Evolutionary conservation across 2,113 vertebrate species (phyloP), one percentile per base, ranked within the genome.

Genomic region (Daubentonia madagascariensis): DNA sequence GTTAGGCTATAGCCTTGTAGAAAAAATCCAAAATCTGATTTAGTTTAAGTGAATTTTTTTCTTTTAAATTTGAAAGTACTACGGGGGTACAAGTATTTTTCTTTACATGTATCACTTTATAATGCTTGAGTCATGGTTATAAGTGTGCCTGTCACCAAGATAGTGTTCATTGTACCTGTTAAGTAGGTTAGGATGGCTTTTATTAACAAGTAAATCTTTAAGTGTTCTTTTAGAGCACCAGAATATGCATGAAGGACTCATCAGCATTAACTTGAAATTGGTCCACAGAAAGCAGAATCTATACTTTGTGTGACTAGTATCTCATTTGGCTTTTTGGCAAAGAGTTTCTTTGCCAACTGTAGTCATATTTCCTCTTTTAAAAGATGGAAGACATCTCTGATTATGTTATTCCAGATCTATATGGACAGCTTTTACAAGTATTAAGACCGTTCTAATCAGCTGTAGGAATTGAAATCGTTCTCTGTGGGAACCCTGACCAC

Each of bases 391-490:
- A 32, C 20, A 3, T 89, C 92, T 90, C 59, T 65, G 22, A 79
- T 88, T 57, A 8, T 70, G 57, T 73, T 75, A 68, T 37, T 73
- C 1, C 78, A 79, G 79, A 96, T 91, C 67, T 89, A 70, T 63
- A 22, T 61, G 78, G 96, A 85, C 43, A 94, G 81, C 35, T 63
- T 91, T 94, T 83, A 57, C 52, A 91, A 89, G 22, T 92, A 63
- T 61, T 92, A 79, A 96, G 80, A 92, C 85, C 81, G 87, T 68
- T 96, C 61, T 85, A 73, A 80, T 87, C 91, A 94, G 22, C 68
- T 59, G 28, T 63, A 72, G n/a, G 61, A 70, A 92, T 0, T 72
- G 61, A 79, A 85, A 54, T 80, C 70, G 63, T 93, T 81, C 95
- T 67, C 81, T 59, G 0, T 78, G 85, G 88, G 68, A 81, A 59